These are phyloP conservation scores for Galago senegalensis DNA, from an alignment of 2,797 vertebrate genomes.

Conservation along the genomic window DNA sequence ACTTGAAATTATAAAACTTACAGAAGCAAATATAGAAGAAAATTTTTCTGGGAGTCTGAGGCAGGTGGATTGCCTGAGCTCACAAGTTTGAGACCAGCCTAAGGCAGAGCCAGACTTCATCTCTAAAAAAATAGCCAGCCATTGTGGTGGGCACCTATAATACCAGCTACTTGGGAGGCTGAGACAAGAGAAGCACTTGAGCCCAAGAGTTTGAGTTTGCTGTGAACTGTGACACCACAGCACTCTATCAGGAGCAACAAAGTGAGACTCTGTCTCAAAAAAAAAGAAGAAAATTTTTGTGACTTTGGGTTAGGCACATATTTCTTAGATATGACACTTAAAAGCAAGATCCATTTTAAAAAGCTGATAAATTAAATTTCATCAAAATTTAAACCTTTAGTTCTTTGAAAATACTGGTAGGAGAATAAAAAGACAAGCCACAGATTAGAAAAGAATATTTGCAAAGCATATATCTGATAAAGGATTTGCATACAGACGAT, in stretches of 20 bases:
- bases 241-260: no score
- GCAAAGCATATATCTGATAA: not conserved
- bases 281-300: not conserved
- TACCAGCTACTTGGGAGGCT: no score
- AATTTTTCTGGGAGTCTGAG: not conserved
- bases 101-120: no score
- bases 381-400: slow-evolving; percentile 36
- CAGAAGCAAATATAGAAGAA: not conserved
- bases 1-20: not conserved
- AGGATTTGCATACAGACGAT: not conserved
- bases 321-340: not conserved
- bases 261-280: no score
- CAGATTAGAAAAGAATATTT: not conserved
- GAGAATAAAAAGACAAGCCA: slow-evolving; percentile 33
- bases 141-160: no score
- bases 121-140: no score
- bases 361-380: slow-evolving; percentile 29
- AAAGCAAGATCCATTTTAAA: not conserved
- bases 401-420: slow-evolving; percentile 33
- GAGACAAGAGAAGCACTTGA: no score
- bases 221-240: no score
- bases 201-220: no score
- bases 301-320: not conserved
- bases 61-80: no score
- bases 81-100: no score